Conservation (phyloP, 1,140 invertebrate genomes). For the Penaeus indicus region DNA sequence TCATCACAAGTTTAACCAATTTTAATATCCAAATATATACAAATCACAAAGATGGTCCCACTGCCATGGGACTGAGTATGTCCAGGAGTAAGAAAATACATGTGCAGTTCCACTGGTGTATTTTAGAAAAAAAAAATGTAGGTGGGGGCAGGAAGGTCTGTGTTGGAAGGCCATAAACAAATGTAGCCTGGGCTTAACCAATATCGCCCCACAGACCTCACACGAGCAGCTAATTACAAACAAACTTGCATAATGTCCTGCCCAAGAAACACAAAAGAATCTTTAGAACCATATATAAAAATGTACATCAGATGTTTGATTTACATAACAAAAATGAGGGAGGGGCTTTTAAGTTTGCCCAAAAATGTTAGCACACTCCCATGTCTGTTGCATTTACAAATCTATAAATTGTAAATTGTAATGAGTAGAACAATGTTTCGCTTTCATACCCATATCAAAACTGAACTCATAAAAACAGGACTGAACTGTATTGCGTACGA, state of each 20-base stretch:
- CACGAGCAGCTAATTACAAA: slow-evolving; percentile 54
- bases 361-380: slow-evolving; percentile 23
- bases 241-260: slow-evolving; percentile 33
- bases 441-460: slow-evolving; percentile 37
- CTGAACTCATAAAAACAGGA: slow-evolving; percentile 27
- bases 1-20: too few relatives aligned
- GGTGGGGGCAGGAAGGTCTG: slow-evolving; percentile 54
- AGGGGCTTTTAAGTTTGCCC: slow-evolving; percentile 8
- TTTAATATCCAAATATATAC: not conserved
- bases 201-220: slow-evolving; percentile 66
- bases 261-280: slow-evolving; percentile 40
- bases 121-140: slow-evolving; percentile 51
- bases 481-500: slow-evolving; percentile 20
- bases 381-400: slow-evolving; percentile 10
- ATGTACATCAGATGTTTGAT: slow-evolving; percentile 59
- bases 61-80: not conserved
- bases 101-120: slow-evolving; percentile 45
- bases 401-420: not conserved
- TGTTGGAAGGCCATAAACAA: slow-evolving; percentile 67
- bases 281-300: slow-evolving; percentile 59
- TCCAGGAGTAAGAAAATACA: not conserved
- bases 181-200: slow-evolving; percentile 67
- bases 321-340: slow-evolving; percentile 55
- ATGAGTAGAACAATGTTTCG: not conserved
- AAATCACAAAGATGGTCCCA: not conserved